These are phyloP conservation scores for Charadrius vociferus DNA, from an alignment of 2,113 vertebrate genomes.

Conservation along the genomic window DNA sequence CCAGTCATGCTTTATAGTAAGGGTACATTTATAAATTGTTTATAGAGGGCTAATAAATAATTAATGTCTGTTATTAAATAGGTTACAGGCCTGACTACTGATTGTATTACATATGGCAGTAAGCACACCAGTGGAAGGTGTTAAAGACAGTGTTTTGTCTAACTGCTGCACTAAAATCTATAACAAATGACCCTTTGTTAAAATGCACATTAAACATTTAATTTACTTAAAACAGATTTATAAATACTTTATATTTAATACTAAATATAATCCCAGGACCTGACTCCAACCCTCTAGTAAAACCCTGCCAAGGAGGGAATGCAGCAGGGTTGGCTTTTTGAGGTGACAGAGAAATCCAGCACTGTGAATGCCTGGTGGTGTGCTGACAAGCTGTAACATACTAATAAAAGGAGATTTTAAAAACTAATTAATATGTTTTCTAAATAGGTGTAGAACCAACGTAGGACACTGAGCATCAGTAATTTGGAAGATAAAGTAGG, in stretches of 20 bases:
- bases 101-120: background rate
- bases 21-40: constrained; percentile 53
- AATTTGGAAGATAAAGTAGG: background rate
- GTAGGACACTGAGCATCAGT: background rate
- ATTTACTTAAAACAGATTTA: background rate
- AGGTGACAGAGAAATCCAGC: background rate
- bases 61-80: constrained; percentile 48
- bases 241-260: background rate
- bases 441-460: background rate
- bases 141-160: constrained; percentile 30
- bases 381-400: background rate
- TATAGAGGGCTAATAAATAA: constrained; percentile 48
- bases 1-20: background rate
- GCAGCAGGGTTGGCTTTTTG: background rate
- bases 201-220: constrained; percentile 10
- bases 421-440: background rate
- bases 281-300: background rate
- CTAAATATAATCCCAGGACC: background rate
- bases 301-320: background rate
- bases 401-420: background rate
- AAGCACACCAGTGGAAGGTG: background rate
- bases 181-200: constrained; percentile 15
- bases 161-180: background rate
- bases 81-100: constrained; percentile 3
- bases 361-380: background rate